These are phyloP conservation scores for Indri indri DNA, from an alignment of 2,113 vertebrate species.

Conservation along the genomic window DNA sequence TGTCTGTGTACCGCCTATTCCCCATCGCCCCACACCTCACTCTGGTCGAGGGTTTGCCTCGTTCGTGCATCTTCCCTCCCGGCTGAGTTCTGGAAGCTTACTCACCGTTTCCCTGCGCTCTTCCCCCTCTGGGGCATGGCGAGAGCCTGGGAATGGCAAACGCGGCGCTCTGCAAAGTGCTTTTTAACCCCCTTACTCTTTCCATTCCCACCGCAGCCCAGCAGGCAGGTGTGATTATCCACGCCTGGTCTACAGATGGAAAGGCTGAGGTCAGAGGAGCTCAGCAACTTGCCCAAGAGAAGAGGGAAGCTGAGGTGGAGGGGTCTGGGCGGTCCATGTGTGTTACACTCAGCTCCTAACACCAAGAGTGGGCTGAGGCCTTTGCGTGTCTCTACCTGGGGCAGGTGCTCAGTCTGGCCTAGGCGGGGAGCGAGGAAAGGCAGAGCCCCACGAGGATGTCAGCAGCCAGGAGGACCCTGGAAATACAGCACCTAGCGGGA, in stretches of 20 bases:
- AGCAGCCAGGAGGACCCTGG: neutral
- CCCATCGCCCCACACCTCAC: neutral
- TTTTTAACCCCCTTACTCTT: neutral
- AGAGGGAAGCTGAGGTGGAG: neutral
- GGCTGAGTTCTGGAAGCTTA: neutral
- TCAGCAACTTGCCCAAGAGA: neutral
- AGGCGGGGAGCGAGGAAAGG: neutral
- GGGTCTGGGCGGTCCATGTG: rapidly evolving
- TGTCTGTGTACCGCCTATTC: neutral
- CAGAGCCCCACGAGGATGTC: rapidly evolving
- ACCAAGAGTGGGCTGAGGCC: neutral
- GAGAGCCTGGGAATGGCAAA: neutral
- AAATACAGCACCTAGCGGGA: neutral
- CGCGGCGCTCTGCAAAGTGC: neutral
- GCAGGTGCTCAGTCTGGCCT: neutral
- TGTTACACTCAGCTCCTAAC: neutral
- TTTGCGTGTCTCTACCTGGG: rapidly evolving
- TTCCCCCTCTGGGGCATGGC: neutral
- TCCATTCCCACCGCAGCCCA: neutral
- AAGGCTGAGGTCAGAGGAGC: neutral
- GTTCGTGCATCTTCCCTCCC: neutral
- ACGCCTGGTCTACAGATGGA: neutral
- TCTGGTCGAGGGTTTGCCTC: neutral
- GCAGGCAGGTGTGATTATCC: neutral
- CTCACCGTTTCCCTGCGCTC: rapidly evolving